Evolutionary conservation across 1,140 invertebrate genomes (phyloP).

Genomic region (Apolygus lucorum): DNA sequence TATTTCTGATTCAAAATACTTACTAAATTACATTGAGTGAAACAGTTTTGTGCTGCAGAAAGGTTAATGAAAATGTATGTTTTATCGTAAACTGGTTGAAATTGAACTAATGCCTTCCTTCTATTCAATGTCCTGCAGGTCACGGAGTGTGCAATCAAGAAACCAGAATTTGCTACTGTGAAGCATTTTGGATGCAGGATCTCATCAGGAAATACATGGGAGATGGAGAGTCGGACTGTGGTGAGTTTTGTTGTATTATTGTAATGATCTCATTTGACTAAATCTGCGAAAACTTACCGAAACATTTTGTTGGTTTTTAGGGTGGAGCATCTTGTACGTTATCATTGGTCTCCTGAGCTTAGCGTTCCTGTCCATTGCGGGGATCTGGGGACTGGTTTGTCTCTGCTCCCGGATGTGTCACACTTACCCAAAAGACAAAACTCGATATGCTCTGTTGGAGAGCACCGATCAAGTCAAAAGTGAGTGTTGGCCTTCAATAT

Average conservation of each 20-base stretch:
- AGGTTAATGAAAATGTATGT: too few relatives aligned
- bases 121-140: too few relatives aligned
- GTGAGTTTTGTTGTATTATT: constrained; percentile 44
- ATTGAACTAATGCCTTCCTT: too few relatives aligned
- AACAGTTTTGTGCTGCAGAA: too few relatives aligned
- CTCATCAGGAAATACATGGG: constrained; percentile 53
- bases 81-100: too few relatives aligned
- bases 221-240: constrained; percentile 64
- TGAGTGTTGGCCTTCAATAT: constrained; percentile 22
- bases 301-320: constrained; percentile 42
- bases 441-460: constrained; percentile 29
- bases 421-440: constrained; percentile 26
- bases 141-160: constrained; percentile 81
- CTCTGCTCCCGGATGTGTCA: constrained; percentile 50
- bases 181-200: constrained; percentile 93
- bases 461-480: constrained; percentile 30
- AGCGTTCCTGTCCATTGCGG: constrained; percentile 52
- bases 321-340: constrained; percentile 83
- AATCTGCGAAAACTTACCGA: not conserved
- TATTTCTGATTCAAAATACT: too few relatives aligned
- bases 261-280: not conserved
- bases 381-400: constrained; percentile 62
- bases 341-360: constrained; percentile 60
- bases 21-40: too few relatives aligned
- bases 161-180: constrained; percentile 76